Conservation (phyloP, 2,113 vertebrate species). For the Corythaeola cristata region DNA sequence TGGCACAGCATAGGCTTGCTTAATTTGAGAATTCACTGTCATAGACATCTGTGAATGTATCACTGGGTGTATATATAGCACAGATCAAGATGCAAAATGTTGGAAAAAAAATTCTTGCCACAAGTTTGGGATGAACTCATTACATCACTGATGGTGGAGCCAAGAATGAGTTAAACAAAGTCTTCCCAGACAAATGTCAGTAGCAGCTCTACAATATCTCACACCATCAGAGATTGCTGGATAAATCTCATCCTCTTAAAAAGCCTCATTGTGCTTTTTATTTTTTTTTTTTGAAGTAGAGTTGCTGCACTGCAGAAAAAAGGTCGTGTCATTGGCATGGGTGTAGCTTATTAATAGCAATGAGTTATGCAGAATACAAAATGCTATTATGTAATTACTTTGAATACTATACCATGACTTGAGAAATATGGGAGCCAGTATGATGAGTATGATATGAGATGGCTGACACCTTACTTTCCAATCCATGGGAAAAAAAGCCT, state of each 20-base stretch:
- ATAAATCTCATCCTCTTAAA: constrained; percentile 20
- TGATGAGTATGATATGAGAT: background rate
- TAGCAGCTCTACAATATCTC: constrained; percentile 16
- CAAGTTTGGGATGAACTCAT: background rate
- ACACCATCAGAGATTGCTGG: constrained; percentile 28
- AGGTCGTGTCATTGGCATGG: background rate
- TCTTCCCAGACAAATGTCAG: constrained; percentile 28
- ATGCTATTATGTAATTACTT: constrained; percentile 37
- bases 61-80: background rate
- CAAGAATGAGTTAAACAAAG: background rate
- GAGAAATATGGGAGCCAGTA: background rate
- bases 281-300: background rate
- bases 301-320: constrained; percentile 29
- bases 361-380: constrained; percentile 11
- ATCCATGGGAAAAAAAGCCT: background rate
- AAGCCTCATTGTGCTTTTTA: background rate
- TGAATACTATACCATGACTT: constrained; percentile 5
- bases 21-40: constrained; percentile 1
- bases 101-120: background rate
- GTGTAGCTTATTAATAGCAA: constrained; percentile 19
- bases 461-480: background rate
- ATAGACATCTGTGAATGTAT: background rate
- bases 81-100: background rate
- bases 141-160: background rate
- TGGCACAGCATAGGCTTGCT: background rate